Base-by-base conservation (phyloP, 2,113 vertebrate genomes). In the Microcebus murinus region DNA sequence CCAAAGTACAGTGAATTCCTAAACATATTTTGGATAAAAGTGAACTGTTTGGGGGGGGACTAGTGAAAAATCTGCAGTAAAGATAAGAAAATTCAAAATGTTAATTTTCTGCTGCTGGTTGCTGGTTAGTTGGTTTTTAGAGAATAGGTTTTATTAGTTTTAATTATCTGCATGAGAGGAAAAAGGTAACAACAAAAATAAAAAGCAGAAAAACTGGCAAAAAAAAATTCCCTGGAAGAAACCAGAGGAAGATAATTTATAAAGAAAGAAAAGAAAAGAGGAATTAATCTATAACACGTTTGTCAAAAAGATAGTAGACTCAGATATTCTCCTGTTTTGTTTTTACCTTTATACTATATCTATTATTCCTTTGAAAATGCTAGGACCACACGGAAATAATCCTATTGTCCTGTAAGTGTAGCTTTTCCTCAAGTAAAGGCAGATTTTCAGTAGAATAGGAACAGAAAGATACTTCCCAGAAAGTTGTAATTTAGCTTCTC, bases 381-480 rank as follows among this genome's bases (percentile, higher is more conserved):
- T 84, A 83, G 73, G 14, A 57, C 11, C 21, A 42, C 10, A 18
- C 63, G 34, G 31, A 95, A 81, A 91, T 61, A 67, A 68, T 85
- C n/a, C 11, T 45, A 0, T 80, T 67, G 27, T 67, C 20, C 6
- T 87, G 1, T 39, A 48, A 63, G 74, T 13, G 4, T 6, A 88
- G 12, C 27, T 55, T 55, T 87, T 79, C 3, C 1, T 57, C 14
- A 80, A 85, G 1, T n/a, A 67, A 14, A 84, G 42, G 29, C 31
- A 89, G 15, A 81, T 81, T 76, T 97, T 92, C 59, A 92, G 14
- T 70, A 63, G 48, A 9, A 90, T 50, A 63, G 48, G 17, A 92
- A 94, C 12, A 34, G 10, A 93, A 88, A n/a, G 0, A 1, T 68
- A 31, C 42, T 90, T n/a, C 74, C 4, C 29, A 82, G 8, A 82